Evolutionary conservation across 2,797 vertebrate genomes (phyloP).

Genomic region (Meriones psammophilus): DNA sequence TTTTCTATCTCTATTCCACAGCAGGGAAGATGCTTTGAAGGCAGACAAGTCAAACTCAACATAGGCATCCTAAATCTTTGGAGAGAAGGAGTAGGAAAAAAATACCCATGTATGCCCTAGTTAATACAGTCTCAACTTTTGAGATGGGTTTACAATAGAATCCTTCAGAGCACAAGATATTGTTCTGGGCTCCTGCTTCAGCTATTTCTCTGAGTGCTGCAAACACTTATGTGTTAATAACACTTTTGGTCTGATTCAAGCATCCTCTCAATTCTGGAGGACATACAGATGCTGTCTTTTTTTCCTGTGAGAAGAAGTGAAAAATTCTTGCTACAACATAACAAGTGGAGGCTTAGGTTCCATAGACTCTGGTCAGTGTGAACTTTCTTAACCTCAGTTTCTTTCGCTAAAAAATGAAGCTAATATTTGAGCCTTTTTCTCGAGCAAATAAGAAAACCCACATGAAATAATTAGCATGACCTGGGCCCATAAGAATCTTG

Average conservation of each 20-base stretch:
- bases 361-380: not conserved
- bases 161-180: not conserved
- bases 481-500: not conserved
- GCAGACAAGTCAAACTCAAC: constrained; percentile 8
- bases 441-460: constrained; percentile 5
- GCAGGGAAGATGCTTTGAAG: constrained; percentile 27
- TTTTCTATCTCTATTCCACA: not conserved
- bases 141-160: constrained; percentile 7
- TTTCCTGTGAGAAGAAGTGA: not conserved
- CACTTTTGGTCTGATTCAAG: constrained; percentile 25
- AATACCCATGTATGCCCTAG: not conserved
- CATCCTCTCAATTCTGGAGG: constrained; percentile 2
- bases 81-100: not conserved
- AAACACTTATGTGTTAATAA: constrained; percentile 45
- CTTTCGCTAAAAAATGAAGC: not conserved
- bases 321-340: constrained; percentile 1
- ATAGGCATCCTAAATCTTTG: not conserved
- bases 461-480: not conserved
- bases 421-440: not conserved
- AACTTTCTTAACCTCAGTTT: not conserved
- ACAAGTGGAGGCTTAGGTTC: not conserved
- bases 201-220: not conserved
- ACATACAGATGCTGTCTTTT: not conserved
- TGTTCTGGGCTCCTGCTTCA: not conserved
- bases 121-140: not conserved